Conservation (phyloP, 1,140 invertebrate genomes). For the Notospermus geniculatus region DNA sequence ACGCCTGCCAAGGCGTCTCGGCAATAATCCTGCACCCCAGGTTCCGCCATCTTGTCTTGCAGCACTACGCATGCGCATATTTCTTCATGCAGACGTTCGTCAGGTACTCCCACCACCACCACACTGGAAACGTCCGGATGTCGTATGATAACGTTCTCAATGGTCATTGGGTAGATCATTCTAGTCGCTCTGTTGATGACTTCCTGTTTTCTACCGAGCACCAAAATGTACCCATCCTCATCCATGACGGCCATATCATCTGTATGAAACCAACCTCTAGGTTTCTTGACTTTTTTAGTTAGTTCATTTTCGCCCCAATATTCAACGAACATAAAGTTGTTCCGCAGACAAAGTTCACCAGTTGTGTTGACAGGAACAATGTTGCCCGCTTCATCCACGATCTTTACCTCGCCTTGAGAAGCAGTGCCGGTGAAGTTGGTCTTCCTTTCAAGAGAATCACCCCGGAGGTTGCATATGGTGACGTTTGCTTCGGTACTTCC, state of each 20-base stretch:
- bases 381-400: slow-evolving; percentile 7
- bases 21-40: neutral
- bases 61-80: slow-evolving; percentile 11
- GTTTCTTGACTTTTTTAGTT: neutral
- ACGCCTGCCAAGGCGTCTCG: neutral
- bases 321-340: neutral
- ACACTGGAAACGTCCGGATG: slow-evolving; percentile 10
- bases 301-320: neutral
- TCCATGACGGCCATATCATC: slow-evolving; percentile 12
- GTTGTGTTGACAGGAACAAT: neutral
- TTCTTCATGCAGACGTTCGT: slow-evolving; percentile 5
- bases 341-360: slow-evolving; percentile 10
- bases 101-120: slow-evolving; percentile 14
- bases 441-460: too few species aligned
- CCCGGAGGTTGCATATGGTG: too few species aligned
- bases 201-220: slow-evolving; percentile 10
- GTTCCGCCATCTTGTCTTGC: neutral
- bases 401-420: slow-evolving; percentile 1
- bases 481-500: too few species aligned
- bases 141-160: slow-evolving; percentile 9
- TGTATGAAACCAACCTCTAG: slow-evolving; percentile 5
- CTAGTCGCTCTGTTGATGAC: slow-evolving; percentile 3
- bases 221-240: neutral
- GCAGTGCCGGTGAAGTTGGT: too few species aligned
- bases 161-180: neutral